phyloP scores from a whole-genome alignment of 2,113 vertebrate genomes.

The Ciconia boyciana region DNA sequence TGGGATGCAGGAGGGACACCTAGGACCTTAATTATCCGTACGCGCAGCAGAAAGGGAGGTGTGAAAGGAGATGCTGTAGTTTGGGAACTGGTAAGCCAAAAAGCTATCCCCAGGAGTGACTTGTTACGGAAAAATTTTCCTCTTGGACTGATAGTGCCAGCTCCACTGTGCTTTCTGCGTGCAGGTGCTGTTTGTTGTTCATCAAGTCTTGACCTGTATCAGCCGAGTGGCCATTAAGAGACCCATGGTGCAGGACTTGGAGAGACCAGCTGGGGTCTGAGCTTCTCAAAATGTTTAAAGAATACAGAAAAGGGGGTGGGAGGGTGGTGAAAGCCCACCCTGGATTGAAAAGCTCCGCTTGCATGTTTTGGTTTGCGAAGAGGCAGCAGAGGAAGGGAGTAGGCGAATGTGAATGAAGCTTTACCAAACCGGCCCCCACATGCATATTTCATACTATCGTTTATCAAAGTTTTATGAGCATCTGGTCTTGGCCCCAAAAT shows the following conservation, averaged over 20 bases:
- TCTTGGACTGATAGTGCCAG: neutral
- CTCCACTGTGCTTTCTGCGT: rapidly evolving
- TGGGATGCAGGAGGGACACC: neutral
- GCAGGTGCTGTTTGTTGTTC: neutral
- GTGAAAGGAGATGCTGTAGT: neutral
- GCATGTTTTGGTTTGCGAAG: slow-evolving; percentile 18
- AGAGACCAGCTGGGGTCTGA: neutral
- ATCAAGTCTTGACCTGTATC: neutral
- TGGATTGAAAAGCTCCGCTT: neutral
- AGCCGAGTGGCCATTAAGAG: neutral
- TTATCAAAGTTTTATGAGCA: slow-evolving; percentile 58
- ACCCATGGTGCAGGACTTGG: neutral
- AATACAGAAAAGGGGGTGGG: neutral
- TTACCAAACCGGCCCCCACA: slow-evolving; percentile 26
- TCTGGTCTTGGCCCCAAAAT: slow-evolving; percentile 58
- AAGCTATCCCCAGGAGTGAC: neutral
- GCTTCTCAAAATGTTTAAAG: neutral
- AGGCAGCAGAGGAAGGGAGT: slow-evolving; percentile 42
- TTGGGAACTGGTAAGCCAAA: neutral
- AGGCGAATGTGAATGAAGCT: neutral
- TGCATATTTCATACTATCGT: neutral
- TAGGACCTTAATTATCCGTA: neutral
- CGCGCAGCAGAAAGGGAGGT: neutral
- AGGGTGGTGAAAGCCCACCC: neutral
- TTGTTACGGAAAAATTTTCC: neutral